Conservation (phyloP, 2,888 invertebrate species). For the Morinoia aosen region DNA sequence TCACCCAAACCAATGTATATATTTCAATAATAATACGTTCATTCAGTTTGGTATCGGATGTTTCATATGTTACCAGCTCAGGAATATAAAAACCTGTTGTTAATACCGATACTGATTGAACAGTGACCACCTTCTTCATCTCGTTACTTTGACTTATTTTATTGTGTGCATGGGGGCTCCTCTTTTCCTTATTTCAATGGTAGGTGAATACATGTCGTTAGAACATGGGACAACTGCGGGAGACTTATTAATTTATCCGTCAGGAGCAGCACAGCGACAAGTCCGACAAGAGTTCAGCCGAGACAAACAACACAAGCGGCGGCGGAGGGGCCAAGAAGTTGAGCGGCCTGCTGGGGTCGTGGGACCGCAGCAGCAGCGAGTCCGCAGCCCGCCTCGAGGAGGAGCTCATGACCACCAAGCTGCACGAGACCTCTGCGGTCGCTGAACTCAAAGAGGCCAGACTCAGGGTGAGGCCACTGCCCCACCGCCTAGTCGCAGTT, state of each 20-base stretch:
- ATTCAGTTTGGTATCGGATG: no score
- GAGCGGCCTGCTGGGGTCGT: conserved; percentile 62
- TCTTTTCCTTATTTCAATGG: not conserved
- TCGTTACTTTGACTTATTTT: no score
- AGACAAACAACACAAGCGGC: not conserved
- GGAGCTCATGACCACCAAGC: conserved; percentile 93
- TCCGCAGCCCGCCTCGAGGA: conserved; percentile 91
- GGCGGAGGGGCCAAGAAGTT: conserved; percentile 65
- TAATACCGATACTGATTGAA: no score
- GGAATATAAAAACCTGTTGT: no score
- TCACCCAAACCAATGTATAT: not conserved
- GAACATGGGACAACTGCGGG: not conserved
- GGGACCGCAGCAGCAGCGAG: conserved; percentile 75
- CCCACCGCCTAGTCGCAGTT: no score
- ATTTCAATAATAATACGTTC: not conserved
- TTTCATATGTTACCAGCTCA: no score
- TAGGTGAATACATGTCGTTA: not conserved
- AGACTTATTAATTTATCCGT: not conserved
- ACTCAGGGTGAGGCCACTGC: conserved; percentile 82
- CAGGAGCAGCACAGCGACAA: conserved; percentile 67
- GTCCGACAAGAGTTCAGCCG: conserved; percentile 51
- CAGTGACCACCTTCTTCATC: no score
- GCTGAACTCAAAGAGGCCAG: conserved; percentile 95
- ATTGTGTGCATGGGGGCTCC: no score
- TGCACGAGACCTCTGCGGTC: conserved; percentile 92